A percentile compares a stretch with the other conserved stretches of the same genome.
These are phyloP conservation scores for Steatocranus sp. DNA, from an alignment of 2,797 vertebrate genomes.

Conservation along the genomic window DNA sequence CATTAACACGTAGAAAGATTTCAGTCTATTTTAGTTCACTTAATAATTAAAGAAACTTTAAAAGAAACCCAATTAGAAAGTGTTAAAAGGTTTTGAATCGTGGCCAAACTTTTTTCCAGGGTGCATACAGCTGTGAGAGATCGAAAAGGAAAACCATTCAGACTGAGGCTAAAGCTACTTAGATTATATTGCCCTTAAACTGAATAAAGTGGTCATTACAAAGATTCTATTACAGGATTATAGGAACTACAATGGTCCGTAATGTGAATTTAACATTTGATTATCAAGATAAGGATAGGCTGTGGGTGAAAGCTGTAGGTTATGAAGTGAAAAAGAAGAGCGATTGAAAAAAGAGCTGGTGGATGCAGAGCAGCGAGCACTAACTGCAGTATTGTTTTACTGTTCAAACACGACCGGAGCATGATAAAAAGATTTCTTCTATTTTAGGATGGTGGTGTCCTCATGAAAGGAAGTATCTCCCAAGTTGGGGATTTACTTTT, in stretches of 20 bases:
- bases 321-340: neutral
- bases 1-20: neutral
- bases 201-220: neutral
- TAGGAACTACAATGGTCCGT: slow-evolving; percentile 10
- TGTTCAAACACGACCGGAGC: slow-evolving; percentile 16
- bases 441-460: slow-evolving; percentile 10
- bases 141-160: neutral
- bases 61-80: neutral
- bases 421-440: slow-evolving; percentile 21
- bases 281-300: slow-evolving; percentile 1
- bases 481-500: slow-evolving; percentile 38
- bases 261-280: slow-evolving; percentile 27
- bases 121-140: neutral
- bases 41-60: neutral
- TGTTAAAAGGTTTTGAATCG: neutral
- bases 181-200: neutral
- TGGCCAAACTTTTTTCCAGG: neutral
- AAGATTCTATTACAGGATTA: slow-evolving; percentile 25
- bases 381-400: slow-evolving; percentile 12
- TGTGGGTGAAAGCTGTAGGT: neutral
- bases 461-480: slow-evolving; percentile 18
- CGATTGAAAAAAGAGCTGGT: neutral
- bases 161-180: neutral
- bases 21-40: neutral
- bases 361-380: neutral